These are phyloP conservation scores for Urosaurus nigricauda DNA, from an alignment of 2,797 vertebrate species.

Conservation along the genomic window DNA sequence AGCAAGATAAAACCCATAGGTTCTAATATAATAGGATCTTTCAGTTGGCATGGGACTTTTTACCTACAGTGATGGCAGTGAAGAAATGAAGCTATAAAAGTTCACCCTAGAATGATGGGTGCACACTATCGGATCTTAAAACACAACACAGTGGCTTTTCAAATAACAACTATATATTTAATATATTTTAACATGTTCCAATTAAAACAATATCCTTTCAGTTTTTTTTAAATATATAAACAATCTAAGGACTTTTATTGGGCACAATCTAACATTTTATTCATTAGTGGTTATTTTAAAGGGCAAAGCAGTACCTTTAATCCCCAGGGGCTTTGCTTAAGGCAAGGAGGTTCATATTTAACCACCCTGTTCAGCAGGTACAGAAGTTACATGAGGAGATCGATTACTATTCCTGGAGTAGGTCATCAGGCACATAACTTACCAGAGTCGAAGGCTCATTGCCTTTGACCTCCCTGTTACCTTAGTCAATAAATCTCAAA, in stretches of 20 bases:
- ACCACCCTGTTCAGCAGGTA: neutral
- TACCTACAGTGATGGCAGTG: neutral
- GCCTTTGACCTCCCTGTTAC: slow-evolving; percentile 57
- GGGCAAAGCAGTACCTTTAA: slow-evolving; percentile 8
- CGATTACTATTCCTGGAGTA: slow-evolving; percentile 55
- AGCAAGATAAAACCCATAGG: neutral
- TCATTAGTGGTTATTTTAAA: neutral
- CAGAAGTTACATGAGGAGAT: slow-evolving; percentile 54
- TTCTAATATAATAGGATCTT: neutral
- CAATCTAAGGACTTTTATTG: neutral
- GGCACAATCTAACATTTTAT: neutral
- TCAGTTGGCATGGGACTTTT: neutral
- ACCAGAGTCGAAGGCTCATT: slow-evolving; percentile 52
- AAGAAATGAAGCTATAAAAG: neutral
- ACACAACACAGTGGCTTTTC: neutral
- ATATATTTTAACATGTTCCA: neutral
- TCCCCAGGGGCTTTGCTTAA: slow-evolving; percentile 11
- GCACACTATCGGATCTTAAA: neutral
- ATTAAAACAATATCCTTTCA: neutral
- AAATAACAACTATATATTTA: neutral
- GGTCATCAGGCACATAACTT: slow-evolving; percentile 60
- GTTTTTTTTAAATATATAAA: neutral
- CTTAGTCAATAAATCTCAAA: slow-evolving; percentile 53
- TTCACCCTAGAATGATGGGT: neutral
- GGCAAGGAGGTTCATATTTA: slow-evolving; percentile 29